Evolutionary conservation across 2,797 vertebrate genomes (phyloP).

Genomic region (Mionectes olivaceus): DNA sequence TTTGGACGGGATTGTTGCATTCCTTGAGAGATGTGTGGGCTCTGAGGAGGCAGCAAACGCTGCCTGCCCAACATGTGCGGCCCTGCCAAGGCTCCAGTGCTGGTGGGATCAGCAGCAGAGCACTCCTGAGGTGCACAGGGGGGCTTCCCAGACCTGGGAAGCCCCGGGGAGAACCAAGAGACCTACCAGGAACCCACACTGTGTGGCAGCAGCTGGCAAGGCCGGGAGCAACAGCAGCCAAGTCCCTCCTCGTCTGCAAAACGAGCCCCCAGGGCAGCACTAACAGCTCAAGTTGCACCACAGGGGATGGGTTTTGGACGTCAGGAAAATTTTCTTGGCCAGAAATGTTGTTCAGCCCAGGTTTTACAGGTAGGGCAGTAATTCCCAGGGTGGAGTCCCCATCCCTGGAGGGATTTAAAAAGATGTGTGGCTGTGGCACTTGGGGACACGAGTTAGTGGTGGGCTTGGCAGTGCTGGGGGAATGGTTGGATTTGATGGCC

Average conservation of each 20-base stretch:
- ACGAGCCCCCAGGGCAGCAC: neutral
- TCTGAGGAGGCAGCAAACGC: neutral
- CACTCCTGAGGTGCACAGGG: too few relatives aligned
- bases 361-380: too few relatives aligned
- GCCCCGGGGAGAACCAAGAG: neutral
- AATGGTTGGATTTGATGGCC: neutral
- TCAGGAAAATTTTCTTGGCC: neutral
- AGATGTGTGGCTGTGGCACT: neutral
- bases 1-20: constrained; percentile 9
- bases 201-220: neutral
- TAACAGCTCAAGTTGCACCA: neutral
- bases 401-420: neutral
- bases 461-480: neutral
- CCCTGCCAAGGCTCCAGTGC: neutral
- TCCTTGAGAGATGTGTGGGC: neutral
- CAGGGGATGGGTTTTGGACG: too few relatives aligned
- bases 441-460: neutral
- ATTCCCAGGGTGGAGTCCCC: neutral
- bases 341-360: neutral
- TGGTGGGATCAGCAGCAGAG: neutral
- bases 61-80: neutral
- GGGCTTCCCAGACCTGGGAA: rapidly evolving
- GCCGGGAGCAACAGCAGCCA: neutral
- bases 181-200: neutral
- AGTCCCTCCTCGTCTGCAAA: rapidly evolving